Evolutionary conservation across 2,797 vertebrate genomes (phyloP).

Genomic region (Arremon brunneinucha): DNA sequence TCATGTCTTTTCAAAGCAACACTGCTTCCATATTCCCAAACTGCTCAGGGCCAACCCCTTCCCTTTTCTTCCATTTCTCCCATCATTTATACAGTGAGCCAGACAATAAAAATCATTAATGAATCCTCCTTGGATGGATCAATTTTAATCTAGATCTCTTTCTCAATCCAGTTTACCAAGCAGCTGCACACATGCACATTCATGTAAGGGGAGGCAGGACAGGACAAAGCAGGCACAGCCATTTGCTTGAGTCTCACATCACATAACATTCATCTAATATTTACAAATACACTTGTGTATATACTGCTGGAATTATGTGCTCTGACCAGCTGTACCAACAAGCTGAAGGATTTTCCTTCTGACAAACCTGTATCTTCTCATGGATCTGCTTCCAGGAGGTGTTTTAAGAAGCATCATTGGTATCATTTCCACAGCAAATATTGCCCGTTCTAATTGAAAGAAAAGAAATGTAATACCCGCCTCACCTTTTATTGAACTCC

Average conservation of each 20-base stretch:
- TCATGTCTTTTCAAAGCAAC: not conserved
- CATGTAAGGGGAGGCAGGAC: not conserved
- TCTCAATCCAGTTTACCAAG: not conserved
- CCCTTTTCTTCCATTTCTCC: not conserved
- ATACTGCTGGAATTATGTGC: not conserved
- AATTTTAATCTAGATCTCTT: not conserved
- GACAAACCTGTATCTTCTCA: not conserved
- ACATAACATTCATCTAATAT: not conserved
- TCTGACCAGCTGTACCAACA: not conserved
- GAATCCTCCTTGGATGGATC: not conserved
- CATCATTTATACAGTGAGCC: not conserved
- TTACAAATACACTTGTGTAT: not conserved
- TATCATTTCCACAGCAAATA: not conserved
- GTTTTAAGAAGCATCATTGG: not conserved
- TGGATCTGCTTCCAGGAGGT: not conserved
- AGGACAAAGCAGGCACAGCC: not conserved
- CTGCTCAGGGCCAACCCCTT: not conserved
- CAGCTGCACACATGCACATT: accelerated
- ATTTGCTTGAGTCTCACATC: not conserved
- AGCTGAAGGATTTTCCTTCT: not conserved
- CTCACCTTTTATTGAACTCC: conserved; percentile 83
- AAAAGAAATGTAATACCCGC: not conserved
- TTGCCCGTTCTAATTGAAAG: not conserved
- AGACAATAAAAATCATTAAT: not conserved
- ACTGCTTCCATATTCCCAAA: not conserved